Base-by-base conservation (phyloP, 2,113 vertebrate genomes). In the Leiothrix lutea region DNA sequence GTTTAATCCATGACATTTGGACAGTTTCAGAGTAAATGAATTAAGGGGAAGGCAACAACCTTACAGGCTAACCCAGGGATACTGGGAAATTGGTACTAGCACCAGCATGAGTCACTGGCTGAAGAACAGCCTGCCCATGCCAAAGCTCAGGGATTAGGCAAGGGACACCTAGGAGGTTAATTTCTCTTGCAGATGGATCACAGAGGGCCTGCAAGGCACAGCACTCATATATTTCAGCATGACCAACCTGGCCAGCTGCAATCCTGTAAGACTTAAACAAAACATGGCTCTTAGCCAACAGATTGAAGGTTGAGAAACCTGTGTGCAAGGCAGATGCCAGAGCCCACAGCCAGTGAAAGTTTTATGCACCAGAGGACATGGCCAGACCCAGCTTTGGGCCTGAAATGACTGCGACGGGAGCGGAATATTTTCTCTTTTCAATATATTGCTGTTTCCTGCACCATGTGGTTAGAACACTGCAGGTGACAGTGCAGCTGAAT, bases 331-430 rank as follows among this genome's bases (percentile, higher is more conserved):
- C 19, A 12, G 67, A 71, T 92, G 85, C 94, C 85, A 80, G 90
- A 95, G 86, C 74, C 71, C 88, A 40, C 90, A 95, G 90, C 47
- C 75, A 97, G 94, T 86, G 96, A 96, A 96, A 96, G 93, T 86
- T 94, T 92, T 71, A 93, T 1, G 33, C 92, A 88, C 40, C 90
- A 92, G 85, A 90, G 79, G 54, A 93, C 84, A 58, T 17, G 84
- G 50, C 45, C 74, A 95, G 89, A 77, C 74, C 79, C 88, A 91
- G 71, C 90, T 88, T 60, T 56, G 64, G 72, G 94, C 71, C 67
- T 56, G 92, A 97, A 96, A 96, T 96, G 96, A 96, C 96, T 95
- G 54, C 64, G 47, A 92, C 0, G 1, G 64, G 29, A 93, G 87
- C 28, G 26, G 79, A n/a, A 14, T 51, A 56, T 88, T 96, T 96